These are phyloP conservation scores for Eucera pruinosa DNA, from an alignment of 2,888 invertebrate genomes.

Conservation along the genomic window DNA sequence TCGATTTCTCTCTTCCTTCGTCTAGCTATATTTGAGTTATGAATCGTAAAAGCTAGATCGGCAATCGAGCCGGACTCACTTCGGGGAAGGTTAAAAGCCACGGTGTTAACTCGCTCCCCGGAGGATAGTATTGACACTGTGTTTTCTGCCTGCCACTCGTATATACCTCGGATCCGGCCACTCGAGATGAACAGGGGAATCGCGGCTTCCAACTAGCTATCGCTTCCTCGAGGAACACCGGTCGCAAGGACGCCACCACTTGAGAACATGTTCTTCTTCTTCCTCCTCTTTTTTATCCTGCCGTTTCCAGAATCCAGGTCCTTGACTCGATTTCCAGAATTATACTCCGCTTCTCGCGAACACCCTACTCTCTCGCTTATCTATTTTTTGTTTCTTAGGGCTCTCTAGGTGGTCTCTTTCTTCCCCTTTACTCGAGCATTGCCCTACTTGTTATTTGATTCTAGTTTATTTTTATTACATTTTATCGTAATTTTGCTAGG, in stretches of 20 bases:
- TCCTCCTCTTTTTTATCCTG: background rate
- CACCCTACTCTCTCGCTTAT: background rate
- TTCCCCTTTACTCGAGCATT: too few relatives aligned
- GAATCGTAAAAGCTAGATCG: constrained; percentile 84
- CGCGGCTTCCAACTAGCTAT: constrained; percentile 30
- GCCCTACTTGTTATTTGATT: too few relatives aligned
- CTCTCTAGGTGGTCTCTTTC: background rate
- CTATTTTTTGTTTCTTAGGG: background rate
- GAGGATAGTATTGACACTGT: constrained; percentile 70
- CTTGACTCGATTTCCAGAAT: constrained; percentile 33
- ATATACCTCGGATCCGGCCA: constrained; percentile 11
- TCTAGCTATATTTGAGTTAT: constrained; percentile 78
- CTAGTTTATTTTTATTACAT: too few relatives aligned
- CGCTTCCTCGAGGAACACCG: constrained; percentile 9
- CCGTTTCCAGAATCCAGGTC: constrained; percentile 30
- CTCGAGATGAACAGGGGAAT: constrained; percentile 31
- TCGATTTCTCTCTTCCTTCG: constrained; percentile 62
- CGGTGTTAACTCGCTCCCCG: constrained; percentile 66
- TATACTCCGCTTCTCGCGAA: background rate
- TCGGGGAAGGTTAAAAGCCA: constrained; percentile 63
- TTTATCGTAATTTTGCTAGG: too few relatives aligned
- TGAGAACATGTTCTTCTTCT: constrained; percentile 1
- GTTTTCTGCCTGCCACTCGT: constrained; percentile 43
- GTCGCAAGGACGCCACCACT: constrained; percentile 18
- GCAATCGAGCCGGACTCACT: constrained; percentile 69